These are phyloP conservation scores for Sitophilus oryzae DNA, from an alignment of 1,140 invertebrate species.

Conservation along the genomic window DNA sequence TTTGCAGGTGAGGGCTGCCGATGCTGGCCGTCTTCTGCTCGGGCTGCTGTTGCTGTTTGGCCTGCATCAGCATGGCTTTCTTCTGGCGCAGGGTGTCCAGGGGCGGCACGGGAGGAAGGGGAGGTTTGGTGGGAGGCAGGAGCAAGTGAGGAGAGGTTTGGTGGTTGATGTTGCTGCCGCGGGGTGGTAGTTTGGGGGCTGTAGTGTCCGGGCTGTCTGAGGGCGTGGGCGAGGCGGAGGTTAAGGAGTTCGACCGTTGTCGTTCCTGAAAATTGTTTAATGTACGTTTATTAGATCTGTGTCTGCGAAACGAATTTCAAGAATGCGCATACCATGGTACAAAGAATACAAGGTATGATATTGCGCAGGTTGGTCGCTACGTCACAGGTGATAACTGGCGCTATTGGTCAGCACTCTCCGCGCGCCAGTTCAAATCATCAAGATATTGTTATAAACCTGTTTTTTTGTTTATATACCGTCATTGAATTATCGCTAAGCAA, in stretches of 20 bases:
- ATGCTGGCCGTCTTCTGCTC: conserved; percentile 50
- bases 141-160: conserved; percentile 52
- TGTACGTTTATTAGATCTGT: too few species aligned
- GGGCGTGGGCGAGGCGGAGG: conserved; percentile 27
- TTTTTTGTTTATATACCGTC: too few species aligned
- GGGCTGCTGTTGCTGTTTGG: conserved; percentile 32
- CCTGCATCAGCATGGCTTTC: conserved; percentile 19
- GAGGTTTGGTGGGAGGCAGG: conserved; percentile 62
- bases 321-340: too few species aligned
- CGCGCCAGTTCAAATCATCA: too few species aligned
- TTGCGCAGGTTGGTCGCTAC: too few species aligned
- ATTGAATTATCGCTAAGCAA: too few species aligned
- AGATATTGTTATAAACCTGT: too few species aligned
- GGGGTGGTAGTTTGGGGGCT: conserved; percentile 51
- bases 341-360: too few species aligned
- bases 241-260: conserved; percentile 51
- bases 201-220: conserved; percentile 31
- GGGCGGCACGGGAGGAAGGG: conserved; percentile 61
- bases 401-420: too few species aligned
- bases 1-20: conserved; percentile 52
- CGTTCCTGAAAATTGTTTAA: conserved; percentile 43
- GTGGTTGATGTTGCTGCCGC: conserved; percentile 48
- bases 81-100: conserved; percentile 49
- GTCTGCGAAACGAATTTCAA: too few species aligned
- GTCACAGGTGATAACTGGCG: too few species aligned